Percentiles rank a stretch among this genome's conserved stretches.
Evolutionary conservation across 2,113 vertebrate genomes (phyloP).

Genomic region (Sialia sialis): DNA sequence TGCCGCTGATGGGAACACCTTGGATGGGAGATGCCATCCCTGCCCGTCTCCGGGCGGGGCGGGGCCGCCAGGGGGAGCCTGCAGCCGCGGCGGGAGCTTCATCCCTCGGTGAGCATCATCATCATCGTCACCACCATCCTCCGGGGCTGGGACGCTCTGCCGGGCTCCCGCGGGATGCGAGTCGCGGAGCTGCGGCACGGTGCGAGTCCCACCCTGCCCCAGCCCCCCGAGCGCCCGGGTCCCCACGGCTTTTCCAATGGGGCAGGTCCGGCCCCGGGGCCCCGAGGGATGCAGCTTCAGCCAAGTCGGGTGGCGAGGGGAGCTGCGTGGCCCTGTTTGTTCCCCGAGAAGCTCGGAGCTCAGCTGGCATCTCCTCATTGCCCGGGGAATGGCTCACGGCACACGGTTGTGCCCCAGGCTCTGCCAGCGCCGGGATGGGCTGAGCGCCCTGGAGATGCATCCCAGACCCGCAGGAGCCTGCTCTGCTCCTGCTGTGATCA

Average conservation of each 20-base stretch:
- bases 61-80: conserved; percentile 26
- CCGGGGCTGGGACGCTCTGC: neutral
- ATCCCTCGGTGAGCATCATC: neutral
- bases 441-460: fast-evolving
- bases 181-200: neutral
- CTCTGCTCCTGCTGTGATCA: fast-evolving
- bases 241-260: fast-evolving
- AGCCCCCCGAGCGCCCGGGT: fast-evolving
- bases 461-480: neutral
- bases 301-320: neutral
- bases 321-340: neutral
- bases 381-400: neutral
- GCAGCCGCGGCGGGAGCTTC: neutral
- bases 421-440: neutral
- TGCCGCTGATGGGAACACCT: neutral
- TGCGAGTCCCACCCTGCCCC: too few relatives aligned
- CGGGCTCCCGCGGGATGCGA: neutral
- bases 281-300: neutral
- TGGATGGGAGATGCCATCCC: neutral
- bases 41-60: neutral
- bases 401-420: neutral
- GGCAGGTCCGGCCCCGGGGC: neutral
- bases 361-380: neutral
- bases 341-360: neutral
- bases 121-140: neutral